Conservation (phyloP, 92 coral and sea anemone genomes). For the Ricordea florida region DNA sequence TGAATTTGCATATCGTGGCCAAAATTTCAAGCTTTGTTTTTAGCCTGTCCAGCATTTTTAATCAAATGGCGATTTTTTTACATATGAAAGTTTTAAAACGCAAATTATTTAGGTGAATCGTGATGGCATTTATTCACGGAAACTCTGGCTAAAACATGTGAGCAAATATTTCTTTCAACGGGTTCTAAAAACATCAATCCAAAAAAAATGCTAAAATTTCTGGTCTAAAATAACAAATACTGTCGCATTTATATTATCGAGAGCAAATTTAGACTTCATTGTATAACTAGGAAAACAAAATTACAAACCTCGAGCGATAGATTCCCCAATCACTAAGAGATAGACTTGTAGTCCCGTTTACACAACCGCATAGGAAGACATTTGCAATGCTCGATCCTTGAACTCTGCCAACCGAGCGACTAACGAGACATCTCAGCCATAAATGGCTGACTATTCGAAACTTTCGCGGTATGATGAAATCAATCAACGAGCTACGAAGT, state of each 20-base stretch:
- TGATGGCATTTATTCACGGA: background rate
- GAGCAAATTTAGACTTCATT: background rate
- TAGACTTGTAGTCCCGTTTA: background rate
- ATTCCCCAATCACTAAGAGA: conserved; percentile 15
- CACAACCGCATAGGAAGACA: background rate
- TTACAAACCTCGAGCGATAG: conserved; percentile 8
- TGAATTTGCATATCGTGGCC: conserved; percentile 9
- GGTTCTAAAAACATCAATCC: too few relatives aligned
- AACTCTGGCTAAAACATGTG: too few relatives aligned
- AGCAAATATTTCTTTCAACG: background rate
- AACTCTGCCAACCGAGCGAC: too few relatives aligned
- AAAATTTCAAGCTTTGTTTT: too few relatives aligned
- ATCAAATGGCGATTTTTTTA: too few relatives aligned
- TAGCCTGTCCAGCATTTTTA: too few relatives aligned
- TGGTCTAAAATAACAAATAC: background rate
- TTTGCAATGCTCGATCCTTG: background rate
- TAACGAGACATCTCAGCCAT: too few relatives aligned
- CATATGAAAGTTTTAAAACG: too few relatives aligned
- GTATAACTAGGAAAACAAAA: background rate
- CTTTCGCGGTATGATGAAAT: background rate
- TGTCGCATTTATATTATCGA: background rate
- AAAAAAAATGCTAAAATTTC: too few relatives aligned
- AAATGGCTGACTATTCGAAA: too few relatives aligned
- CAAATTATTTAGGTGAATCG: too few relatives aligned
- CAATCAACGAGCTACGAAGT: background rate